Percentiles rank a stretch among this genome's conserved stretches.
Evolutionary conservation across 2,888 invertebrate species (phyloP).

Genomic region (Hyposoter didymator): DNA sequence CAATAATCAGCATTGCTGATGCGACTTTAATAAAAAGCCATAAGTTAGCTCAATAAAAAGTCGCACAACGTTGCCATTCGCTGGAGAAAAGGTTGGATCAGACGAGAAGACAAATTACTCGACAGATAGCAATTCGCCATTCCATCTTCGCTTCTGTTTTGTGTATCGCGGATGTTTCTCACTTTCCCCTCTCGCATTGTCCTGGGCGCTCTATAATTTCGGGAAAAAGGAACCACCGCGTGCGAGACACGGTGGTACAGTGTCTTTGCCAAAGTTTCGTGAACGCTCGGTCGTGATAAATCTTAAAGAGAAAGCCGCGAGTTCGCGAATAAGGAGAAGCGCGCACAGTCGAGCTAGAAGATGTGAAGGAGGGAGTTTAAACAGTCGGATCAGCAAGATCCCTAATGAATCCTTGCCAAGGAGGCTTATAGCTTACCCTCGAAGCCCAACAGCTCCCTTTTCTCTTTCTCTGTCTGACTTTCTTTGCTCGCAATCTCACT

Average conservation of each 20-base stretch:
- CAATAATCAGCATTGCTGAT: background rate
- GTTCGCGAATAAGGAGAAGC: conserved; percentile 43
- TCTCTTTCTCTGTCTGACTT: conserved; percentile 39
- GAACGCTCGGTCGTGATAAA: conserved; percentile 78
- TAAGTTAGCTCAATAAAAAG: background rate
- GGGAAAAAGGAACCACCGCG: conserved; percentile 29
- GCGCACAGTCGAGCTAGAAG: conserved; percentile 36
- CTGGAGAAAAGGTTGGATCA: background rate
- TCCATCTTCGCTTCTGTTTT: conserved; percentile 53
- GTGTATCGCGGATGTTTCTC: conserved; percentile 46
- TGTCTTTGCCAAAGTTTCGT: conserved; percentile 58
- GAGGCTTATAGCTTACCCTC: conserved; percentile 70
- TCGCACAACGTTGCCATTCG: background rate
- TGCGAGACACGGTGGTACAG: conserved; percentile 33
- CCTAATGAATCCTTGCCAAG: conserved; percentile 80
- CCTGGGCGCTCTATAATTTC: conserved; percentile 51
- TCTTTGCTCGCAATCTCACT: conserved; percentile 41
- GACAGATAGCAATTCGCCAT: conserved; percentile 19
- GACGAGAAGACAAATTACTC: background rate
- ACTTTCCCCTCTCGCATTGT: conserved; percentile 12
- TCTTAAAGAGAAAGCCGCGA: conserved; percentile 72
- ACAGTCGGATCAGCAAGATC: conserved; percentile 80
- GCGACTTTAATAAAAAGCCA: background rate
- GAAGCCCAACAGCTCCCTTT: conserved; percentile 67
- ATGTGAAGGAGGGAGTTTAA: conserved; percentile 67